Conservation (phyloP, 2,888 invertebrate genomes). For the Callimorpha dominula region DNA sequence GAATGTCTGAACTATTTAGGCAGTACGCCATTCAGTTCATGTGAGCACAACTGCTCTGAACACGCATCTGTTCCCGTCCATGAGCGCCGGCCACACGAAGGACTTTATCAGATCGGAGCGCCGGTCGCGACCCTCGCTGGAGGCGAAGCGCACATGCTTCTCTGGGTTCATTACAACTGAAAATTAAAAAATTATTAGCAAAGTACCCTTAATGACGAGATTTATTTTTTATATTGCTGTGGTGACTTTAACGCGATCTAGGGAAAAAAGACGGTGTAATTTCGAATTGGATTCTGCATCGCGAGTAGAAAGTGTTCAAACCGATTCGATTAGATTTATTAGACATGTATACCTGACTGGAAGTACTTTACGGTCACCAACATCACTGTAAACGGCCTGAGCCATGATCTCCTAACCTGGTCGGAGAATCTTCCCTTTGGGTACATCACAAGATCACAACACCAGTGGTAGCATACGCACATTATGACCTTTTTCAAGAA, state of each 20-base stretch:
- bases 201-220: no score
- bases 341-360: no score
- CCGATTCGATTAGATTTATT: no score
- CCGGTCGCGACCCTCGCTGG: slow-evolving; percentile 89
- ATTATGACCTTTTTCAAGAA: background rate
- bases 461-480: no score
- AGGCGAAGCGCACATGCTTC: slow-evolving; percentile 91
- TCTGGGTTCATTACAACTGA: slow-evolving; percentile 90
- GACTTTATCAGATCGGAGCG: slow-evolving; percentile 91
- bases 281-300: no score
- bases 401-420: no score
- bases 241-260: background rate
- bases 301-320: no score
- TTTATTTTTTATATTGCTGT: background rate
- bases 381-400: no score
- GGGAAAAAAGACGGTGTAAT: no score
- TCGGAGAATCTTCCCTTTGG: no score
- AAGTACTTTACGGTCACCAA: background rate
- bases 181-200: slow-evolving; percentile 27
- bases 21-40: slow-evolving; percentile 70
- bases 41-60: slow-evolving; percentile 95
- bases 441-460: no score
- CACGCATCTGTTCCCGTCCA: slow-evolving; percentile 92
- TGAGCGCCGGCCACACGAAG: slow-evolving; percentile 95
- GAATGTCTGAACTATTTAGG: background rate